Base-by-base conservation (phyloP, 2,797 vertebrate species). In the Oryzias sinensis region DNA sequence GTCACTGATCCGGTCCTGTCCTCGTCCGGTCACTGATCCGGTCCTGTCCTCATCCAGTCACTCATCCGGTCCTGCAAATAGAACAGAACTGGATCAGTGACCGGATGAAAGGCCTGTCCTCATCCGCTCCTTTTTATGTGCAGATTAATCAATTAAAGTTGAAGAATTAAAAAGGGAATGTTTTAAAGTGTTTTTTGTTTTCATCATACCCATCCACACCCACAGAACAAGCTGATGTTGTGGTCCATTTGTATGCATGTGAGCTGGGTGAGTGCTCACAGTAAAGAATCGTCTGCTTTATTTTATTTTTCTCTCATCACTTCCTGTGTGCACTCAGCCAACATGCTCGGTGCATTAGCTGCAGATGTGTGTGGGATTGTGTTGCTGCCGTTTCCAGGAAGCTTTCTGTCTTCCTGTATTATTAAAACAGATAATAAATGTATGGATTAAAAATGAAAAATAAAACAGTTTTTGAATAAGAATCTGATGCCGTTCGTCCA, bases 261-360 rank as follows among this genome's bases (percentile, higher is more conserved):
- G 62, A 42, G 57, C 29, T 49, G 49, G 49, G 25, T 44, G 17
- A 37, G 45, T 43, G 51, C 57, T 51, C 65, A 62, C 56, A 83
- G 71, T 77, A 74, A 71, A 82, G 62, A 52, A 59, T 82, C 62
- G 72, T 65, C 68, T 76, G 68, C 63, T 77, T 47, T 82, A 74
- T 74, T 87, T 22, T 1, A 1, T 22, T 77, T 81, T 87, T 88
- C 78, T 82, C 74, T 68, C 64, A 86, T 87, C 65, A 81, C 78
- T 76, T 86, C 69, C 75, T 72, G 72, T 15, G 2, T 76, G 68
- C 70, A 62, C 75, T 85, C 74, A 68, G 76, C 54, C 70, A 74
- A 76, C 76, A 74, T 56, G 27, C 65, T 74, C 70, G 7, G 52
- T 65, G 66, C 76, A 79, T 83, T 76, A 78, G 71, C 55, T 51